Percentiles rank a stretch among this genome's conserved stretches.
Conservation (phyloP, 2,113 vertebrate genomes). For the Lanius ludovicianus region DNA sequence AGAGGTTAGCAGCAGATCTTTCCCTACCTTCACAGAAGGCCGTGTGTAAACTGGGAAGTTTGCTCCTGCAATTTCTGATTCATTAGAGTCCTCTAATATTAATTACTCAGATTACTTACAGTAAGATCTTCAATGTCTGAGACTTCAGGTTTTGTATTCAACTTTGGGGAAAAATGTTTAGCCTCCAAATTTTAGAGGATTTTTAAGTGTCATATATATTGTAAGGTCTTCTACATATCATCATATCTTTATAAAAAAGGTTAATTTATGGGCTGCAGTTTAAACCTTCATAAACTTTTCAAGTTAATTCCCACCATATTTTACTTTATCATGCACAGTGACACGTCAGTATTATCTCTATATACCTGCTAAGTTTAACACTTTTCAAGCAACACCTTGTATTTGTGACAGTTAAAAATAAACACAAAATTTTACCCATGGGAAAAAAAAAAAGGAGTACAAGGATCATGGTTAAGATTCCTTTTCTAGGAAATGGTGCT, state of each 20-base stretch:
- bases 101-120: not conserved
- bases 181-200: not conserved
- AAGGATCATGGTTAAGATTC: constrained; percentile 37
- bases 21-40: not conserved
- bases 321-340: constrained; percentile 73
- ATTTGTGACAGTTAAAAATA: constrained; percentile 80
- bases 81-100: not conserved
- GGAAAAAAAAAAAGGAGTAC: constrained; percentile 45
- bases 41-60: not conserved
- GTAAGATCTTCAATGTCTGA: not conserved
- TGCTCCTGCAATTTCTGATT: not conserved
- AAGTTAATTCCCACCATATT: constrained; percentile 75
- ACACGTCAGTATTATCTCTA: constrained; percentile 73
- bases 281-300: constrained; percentile 49
- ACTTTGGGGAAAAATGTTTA: not conserved
- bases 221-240: not conserved
- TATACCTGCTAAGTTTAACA: constrained; percentile 77
- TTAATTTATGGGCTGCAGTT: constrained; percentile 57
- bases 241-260: constrained; percentile 12
- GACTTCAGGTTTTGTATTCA: not conserved
- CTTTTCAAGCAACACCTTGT: constrained; percentile 83
- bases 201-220: not conserved
- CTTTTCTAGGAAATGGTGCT: constrained; percentile 11
- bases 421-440: constrained; percentile 77
- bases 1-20: not conserved